Conservation (phyloP, 2,797 vertebrate genomes). For the Galagoides demidoff region DNA sequence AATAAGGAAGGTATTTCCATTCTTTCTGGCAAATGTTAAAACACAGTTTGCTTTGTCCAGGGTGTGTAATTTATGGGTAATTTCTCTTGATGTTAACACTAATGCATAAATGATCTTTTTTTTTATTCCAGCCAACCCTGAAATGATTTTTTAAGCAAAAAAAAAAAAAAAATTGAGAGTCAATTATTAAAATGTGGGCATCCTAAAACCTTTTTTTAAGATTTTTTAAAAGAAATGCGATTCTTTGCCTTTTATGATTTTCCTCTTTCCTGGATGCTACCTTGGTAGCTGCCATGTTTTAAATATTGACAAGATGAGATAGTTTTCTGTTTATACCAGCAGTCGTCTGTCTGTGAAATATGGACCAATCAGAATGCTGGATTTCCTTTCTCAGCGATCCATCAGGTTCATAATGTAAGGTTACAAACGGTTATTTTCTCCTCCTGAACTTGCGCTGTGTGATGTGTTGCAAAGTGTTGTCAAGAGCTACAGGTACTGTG, state of each 20-base stretch:
- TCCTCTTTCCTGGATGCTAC: slow-evolving; percentile 76
- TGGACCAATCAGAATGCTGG: slow-evolving; percentile 92
- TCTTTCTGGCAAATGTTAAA: slow-evolving; percentile 55
- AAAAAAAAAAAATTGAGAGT: slow-evolving; percentile 77
- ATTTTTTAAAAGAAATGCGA: slow-evolving; percentile 70
- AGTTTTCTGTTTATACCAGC: slow-evolving; percentile 91
- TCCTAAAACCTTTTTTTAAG: slow-evolving; percentile 34
- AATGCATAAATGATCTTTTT: slow-evolving; percentile 22
- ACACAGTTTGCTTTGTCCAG: slow-evolving; percentile 31
- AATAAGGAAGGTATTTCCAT: not conserved
- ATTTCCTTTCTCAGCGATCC: slow-evolving; percentile 91
- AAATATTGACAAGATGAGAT: slow-evolving; percentile 89
- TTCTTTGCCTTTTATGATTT: slow-evolving; percentile 72
- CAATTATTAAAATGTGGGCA: not conserved
- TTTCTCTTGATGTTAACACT: slow-evolving; percentile 14
- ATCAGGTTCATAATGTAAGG: slow-evolving; percentile 92
- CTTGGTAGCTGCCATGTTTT: slow-evolving; percentile 83
- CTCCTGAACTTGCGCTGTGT: slow-evolving; percentile 81
- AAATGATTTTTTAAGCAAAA: slow-evolving; percentile 77
- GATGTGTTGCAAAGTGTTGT: slow-evolving; percentile 86
- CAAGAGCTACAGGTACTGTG: slow-evolving; percentile 71
- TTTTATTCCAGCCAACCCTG: slow-evolving; percentile 65
- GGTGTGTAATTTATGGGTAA: not conserved
- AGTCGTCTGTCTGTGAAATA: slow-evolving; percentile 91
- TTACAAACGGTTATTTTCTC: slow-evolving; percentile 85